phyloP scores from a whole-genome alignment of 2,113 vertebrate species.

The Brachypteracias leptosomus region DNA sequence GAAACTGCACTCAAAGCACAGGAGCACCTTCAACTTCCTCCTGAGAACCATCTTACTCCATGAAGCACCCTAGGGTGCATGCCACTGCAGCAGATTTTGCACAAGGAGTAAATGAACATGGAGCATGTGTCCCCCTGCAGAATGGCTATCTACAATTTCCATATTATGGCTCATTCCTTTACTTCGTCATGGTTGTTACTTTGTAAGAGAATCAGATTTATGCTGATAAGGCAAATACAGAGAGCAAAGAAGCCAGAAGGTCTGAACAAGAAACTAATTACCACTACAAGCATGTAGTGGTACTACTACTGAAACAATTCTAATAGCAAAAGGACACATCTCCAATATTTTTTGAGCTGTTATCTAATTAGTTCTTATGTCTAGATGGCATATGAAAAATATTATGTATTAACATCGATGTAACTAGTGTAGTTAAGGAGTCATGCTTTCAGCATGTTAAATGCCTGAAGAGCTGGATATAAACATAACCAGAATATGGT shows the following conservation, averaged over 20 bases:
- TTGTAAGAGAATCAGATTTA: background rate
- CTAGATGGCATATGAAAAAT: background rate
- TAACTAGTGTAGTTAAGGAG: background rate
- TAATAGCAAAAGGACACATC: background rate
- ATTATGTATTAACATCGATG: background rate
- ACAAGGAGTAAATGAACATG: background rate
- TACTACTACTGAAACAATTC: background rate
- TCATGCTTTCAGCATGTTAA: background rate
- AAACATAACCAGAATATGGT: background rate
- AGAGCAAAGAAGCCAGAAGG: background rate
- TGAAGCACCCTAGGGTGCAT: too few species aligned
- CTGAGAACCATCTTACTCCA: background rate
- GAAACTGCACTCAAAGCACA: background rate
- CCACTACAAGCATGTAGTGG: background rate
- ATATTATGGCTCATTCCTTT: background rate
- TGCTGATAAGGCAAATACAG: background rate
- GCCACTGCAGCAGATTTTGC: background rate
- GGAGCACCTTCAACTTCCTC: background rate
- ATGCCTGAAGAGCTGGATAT: background rate
- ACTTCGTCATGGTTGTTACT: background rate
- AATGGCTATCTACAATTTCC: background rate
- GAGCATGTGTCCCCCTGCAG: background rate
- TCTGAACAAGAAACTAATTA: background rate
- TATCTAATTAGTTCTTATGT: background rate
- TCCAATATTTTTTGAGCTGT: background rate